Conservation (phyloP, 1,140 invertebrate species). For the Drosophila pseudoobscura region DNA sequence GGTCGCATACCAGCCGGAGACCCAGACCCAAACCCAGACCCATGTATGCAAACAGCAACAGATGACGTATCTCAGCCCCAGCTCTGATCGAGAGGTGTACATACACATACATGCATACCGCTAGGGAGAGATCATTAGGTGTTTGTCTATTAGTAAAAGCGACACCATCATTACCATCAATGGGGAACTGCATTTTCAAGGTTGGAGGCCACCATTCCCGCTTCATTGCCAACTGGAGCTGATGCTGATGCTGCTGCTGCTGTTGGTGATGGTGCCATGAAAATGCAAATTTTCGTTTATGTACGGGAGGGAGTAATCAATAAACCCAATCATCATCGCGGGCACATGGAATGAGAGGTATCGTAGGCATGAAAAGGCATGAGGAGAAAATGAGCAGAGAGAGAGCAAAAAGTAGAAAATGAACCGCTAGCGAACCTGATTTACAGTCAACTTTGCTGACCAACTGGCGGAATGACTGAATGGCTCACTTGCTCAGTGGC, state of each 20-base stretch:
- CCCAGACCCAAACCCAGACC: slow-evolving; percentile 8
- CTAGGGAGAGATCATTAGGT: slow-evolving; percentile 61
- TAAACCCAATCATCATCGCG: slow-evolving; percentile 62
- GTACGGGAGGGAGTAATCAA: slow-evolving; percentile 58
- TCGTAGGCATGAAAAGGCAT: slow-evolving; percentile 60
- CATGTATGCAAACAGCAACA: slow-evolving; percentile 3
- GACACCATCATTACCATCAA: slow-evolving; percentile 41
- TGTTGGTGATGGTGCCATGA: slow-evolving; percentile 47
- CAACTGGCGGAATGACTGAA: slow-evolving; percentile 27
- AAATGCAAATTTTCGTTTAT: slow-evolving; percentile 67
- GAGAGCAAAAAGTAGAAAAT: slow-evolving; percentile 26
- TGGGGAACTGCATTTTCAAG: slow-evolving; percentile 61
- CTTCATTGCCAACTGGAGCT: slow-evolving; percentile 29
- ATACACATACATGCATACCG: background rate
- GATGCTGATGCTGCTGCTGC: background rate
- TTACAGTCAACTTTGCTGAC: slow-evolving; percentile 42
- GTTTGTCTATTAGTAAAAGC: slow-evolving; percentile 40
- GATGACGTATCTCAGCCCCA: slow-evolving; percentile 3
- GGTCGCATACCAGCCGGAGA: background rate
- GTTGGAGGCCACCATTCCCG: slow-evolving; percentile 43
- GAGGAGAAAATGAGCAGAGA: slow-evolving; percentile 37
- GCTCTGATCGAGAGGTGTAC: slow-evolving; percentile 8
- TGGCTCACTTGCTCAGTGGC: slow-evolving; percentile 26
- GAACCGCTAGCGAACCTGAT: slow-evolving; percentile 56
- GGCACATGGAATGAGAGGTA: slow-evolving; percentile 33